Evolutionary conservation across 2,888 invertebrate genomes (phyloP), one percentile per base, ranked within the genome.

Genomic region (Phaonia tiefii): DNA sequence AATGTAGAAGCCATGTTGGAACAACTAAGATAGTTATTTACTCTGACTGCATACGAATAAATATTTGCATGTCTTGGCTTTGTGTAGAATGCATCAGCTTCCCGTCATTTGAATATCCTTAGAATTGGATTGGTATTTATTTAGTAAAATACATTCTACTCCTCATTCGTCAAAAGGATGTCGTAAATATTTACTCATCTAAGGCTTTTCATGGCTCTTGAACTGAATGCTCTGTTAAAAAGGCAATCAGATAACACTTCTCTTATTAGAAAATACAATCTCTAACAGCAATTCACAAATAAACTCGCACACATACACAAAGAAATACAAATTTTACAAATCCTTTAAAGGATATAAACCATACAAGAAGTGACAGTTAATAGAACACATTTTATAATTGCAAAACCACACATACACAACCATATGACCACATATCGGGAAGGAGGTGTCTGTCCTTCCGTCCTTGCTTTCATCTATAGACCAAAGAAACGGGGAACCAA

Each of bases 201-300:
- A 81, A 65, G 72, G 75, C 71, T 72, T 74, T 81, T 72, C 63
- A 69, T 81, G 72, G 69, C 17, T 46, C 75, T 78, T 75, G 78
- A 75, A 78, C 75, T 78, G 78, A 75, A 78, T 81, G 51, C 70
- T 74, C 72, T 75, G 56, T 63, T 72, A 75, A 75, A 81, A 75
- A 78, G 56, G 81, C 78, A 81, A 81, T 81, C 81, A 81, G 81
- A 81, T 81, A 81, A 81, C 81, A 81, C 81, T 81, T 81, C 75
- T 69, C 44, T 78, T 75, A 65, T 69, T 81, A 58, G 39, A 69
- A 69, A 69, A 75, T 69, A 77, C 78, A 75, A 78, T 81, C 60
- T 67, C 71, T 72, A 49, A 75, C 67, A 78, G 78, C 72, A 75
- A 39, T 81, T 81, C 69, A 81, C 37, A 63, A 54, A 63, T 60